phyloP scores from a whole-genome alignment of 1,140 invertebrate genomes.

The Dryas iulia region DNA sequence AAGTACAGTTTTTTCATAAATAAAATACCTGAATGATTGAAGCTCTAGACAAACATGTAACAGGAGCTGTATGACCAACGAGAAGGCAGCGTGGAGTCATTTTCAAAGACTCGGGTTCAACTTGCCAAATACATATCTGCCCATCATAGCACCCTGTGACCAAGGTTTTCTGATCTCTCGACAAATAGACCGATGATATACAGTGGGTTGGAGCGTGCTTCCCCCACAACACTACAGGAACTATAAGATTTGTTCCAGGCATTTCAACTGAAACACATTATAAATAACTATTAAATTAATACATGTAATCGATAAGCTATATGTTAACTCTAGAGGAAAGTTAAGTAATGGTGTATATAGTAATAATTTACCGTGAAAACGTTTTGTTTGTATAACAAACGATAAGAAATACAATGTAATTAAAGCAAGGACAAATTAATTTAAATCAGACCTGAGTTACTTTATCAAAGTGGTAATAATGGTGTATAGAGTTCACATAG shows the following conservation, averaged over 20 bases:
- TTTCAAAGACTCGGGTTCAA: constrained; percentile 91
- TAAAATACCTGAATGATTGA: constrained; percentile 84
- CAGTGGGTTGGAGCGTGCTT: constrained; percentile 97
- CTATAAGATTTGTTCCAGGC: constrained; percentile 94
- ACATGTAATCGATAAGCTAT: background rate
- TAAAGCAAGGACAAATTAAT: constrained; percentile 47
- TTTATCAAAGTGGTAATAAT: background rate
- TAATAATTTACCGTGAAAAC: constrained; percentile 40
- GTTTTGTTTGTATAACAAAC: constrained; percentile 57
- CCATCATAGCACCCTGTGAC: constrained; percentile 99
- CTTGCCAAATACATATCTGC: constrained; percentile 97
- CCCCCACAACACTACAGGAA: constrained; percentile 98
- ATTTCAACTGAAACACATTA: constrained; percentile 79
- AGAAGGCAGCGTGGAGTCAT: constrained; percentile 97
- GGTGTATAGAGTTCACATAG: background rate
- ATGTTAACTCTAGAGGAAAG: constrained; percentile 4
- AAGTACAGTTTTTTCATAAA: background rate
- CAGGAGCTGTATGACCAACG: constrained; percentile 96
- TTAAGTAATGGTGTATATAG: constrained; percentile 4
- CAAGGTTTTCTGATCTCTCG: constrained; percentile 94
- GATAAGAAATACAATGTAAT: constrained; percentile 42
- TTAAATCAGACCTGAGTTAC: constrained; percentile 35
- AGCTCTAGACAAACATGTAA: constrained; percentile 93
- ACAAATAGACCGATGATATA: constrained; percentile 95
- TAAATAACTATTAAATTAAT: constrained; percentile 6